Evolutionary conservation across 2,797 vertebrate genomes (phyloP).

Genomic region (Limosa lapponica): DNA sequence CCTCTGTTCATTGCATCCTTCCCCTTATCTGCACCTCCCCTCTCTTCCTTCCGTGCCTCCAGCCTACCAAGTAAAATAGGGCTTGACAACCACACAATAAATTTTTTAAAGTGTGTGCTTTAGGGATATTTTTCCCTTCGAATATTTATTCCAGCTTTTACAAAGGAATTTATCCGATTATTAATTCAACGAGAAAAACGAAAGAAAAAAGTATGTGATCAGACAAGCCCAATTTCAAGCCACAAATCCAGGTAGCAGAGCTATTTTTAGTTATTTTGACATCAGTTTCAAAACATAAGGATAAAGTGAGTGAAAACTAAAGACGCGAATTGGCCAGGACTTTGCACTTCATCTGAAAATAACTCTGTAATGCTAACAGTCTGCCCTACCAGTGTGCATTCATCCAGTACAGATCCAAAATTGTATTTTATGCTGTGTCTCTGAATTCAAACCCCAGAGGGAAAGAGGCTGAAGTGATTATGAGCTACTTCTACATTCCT

Average conservation of each 20-base stretch:
- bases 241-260: background rate
- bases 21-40: constrained; percentile 43
- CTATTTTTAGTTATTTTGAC: constrained; percentile 22
- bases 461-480: background rate
- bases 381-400: background rate
- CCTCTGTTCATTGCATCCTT: constrained; percentile 20
- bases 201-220: background rate
- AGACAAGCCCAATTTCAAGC: constrained; percentile 5
- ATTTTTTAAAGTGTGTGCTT: constrained; percentile 62
- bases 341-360: background rate
- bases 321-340: background rate
- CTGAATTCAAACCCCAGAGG: background rate
- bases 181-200: constrained; percentile 37
- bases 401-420: background rate
- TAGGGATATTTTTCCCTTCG: constrained; percentile 43
- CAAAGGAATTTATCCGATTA: constrained; percentile 63
- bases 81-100: constrained; percentile 60
- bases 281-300: background rate
- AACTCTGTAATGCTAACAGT: background rate
- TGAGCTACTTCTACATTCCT: background rate
- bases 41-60: constrained; percentile 53
- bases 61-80: constrained; percentile 55
- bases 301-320: background rate
- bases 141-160: constrained; percentile 69
- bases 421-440: background rate